These are phyloP conservation scores for Procapra przewalskii DNA, from an alignment of 2,113 vertebrate species.

Conservation along the genomic window DNA sequence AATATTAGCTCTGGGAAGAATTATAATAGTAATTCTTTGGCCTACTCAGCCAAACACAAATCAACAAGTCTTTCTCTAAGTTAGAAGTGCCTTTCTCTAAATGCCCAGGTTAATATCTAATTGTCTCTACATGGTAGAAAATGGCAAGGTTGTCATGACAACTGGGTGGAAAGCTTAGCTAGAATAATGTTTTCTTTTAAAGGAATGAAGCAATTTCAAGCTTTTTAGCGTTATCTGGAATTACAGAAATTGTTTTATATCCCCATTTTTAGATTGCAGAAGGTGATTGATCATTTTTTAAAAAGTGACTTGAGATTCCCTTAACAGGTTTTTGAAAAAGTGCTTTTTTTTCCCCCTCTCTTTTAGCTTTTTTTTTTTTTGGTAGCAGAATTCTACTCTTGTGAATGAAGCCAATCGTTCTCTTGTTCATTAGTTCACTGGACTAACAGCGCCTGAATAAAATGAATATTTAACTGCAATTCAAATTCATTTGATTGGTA, in stretches of 20 bases:
- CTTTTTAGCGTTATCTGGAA: constrained; percentile 69
- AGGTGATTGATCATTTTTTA: constrained; percentile 63
- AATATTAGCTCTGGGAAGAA: constrained; percentile 25
- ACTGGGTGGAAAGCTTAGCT: constrained; percentile 70
- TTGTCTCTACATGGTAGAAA: constrained; percentile 67
- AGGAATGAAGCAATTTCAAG: constrained; percentile 73
- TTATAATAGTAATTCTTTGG: constrained; percentile 49
- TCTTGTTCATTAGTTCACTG: constrained; percentile 45
- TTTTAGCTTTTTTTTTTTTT: neutral
- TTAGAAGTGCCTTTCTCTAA: constrained; percentile 59
- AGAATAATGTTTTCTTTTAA: constrained; percentile 73
- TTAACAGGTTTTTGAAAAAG: constrained; percentile 51
- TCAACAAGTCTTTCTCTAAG: constrained; percentile 71
- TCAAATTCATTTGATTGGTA: constrained; percentile 48
- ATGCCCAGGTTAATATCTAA: constrained; percentile 75
- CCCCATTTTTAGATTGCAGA: constrained; percentile 60
- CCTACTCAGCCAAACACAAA: constrained; percentile 54
- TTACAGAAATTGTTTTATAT: constrained; percentile 70
- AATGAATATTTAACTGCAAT: constrained; percentile 49
- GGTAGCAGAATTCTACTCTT: neutral
- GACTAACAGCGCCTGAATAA: neutral
- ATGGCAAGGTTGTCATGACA: constrained; percentile 71
- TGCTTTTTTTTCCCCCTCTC: neutral
- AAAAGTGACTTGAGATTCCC: constrained; percentile 38
- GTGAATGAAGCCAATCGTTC: constrained; percentile 27